Evolutionary conservation across 2,888 invertebrate species (phyloP).

Genomic region (Chymomyza amoena): DNA sequence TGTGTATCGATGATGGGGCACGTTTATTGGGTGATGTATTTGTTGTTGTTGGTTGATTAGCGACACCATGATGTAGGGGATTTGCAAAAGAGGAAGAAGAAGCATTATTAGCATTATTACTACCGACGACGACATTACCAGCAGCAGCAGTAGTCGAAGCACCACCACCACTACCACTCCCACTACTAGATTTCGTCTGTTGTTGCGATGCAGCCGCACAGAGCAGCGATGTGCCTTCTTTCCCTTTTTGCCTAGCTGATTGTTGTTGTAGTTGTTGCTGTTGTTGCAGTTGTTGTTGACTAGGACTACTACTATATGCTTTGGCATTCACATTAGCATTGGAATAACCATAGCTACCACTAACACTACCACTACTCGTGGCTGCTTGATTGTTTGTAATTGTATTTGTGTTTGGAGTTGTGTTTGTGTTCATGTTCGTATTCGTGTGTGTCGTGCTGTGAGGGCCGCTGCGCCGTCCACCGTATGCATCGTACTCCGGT

Average conservation of each 20-base stretch:
- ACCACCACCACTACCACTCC: slow-evolving; percentile 74
- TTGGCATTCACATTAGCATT: neutral
- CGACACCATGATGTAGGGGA: slow-evolving; percentile 78
- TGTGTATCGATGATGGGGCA: slow-evolving; percentile 63
- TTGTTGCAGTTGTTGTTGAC: slow-evolving; percentile 43
- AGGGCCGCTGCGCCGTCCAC: slow-evolving; percentile 38
- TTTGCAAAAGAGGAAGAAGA: slow-evolving; percentile 83
- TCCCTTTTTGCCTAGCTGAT: slow-evolving; percentile 77
- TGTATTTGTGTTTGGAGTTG: slow-evolving; percentile 35
- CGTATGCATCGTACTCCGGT: slow-evolving; percentile 77
- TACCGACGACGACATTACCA: slow-evolving; percentile 79
- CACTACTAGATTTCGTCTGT: slow-evolving; percentile 76
- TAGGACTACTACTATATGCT: slow-evolving; percentile 44
- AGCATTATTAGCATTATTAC: slow-evolving; percentile 82
- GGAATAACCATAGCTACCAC: slow-evolving; percentile 41
- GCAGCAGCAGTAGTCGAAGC: slow-evolving; percentile 78
- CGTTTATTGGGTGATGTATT: slow-evolving; percentile 53
- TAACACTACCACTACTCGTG: slow-evolving; percentile 64
- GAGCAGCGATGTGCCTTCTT: slow-evolving; percentile 71
- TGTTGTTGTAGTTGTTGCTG: slow-evolving; percentile 52
- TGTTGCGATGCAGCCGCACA: slow-evolving; percentile 66
- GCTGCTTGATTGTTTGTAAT: slow-evolving; percentile 50
- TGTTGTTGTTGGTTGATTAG: slow-evolving; percentile 55
- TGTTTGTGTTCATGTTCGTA: slow-evolving; percentile 17
- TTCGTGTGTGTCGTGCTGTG: slow-evolving; percentile 31